These are phyloP conservation scores for Oostethus manadensis DNA, from an alignment of 2,113 vertebrate species.

Conservation along the genomic window DNA sequence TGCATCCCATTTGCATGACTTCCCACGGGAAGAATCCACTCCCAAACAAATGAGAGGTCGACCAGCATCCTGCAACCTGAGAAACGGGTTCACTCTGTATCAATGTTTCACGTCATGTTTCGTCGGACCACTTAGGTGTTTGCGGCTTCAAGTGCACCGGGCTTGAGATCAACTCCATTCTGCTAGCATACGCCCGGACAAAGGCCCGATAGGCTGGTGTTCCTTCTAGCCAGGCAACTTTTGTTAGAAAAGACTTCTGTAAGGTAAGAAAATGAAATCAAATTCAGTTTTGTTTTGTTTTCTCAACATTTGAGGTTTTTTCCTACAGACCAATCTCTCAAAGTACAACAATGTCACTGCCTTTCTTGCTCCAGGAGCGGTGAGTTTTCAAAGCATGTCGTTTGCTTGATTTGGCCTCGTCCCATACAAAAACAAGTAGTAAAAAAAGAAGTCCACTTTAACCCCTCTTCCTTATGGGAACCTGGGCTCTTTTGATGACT, in stretches of 20 bases:
- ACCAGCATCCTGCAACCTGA: too few relatives aligned
- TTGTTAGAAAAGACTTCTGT: conserved; percentile 74
- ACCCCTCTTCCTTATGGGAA: too few relatives aligned
- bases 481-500: too few relatives aligned
- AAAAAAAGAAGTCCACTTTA: too few relatives aligned
- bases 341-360: conserved; percentile 68
- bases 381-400: conserved; percentile 36
- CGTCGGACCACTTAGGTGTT: conserved; percentile 56
- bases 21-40: too few relatives aligned
- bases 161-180: conserved; percentile 74
- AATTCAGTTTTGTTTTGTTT: background rate
- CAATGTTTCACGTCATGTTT: background rate
- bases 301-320: background rate
- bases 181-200: conserved; percentile 58
- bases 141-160: conserved; percentile 73
- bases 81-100: too few relatives aligned
- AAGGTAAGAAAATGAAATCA: conserved; percentile 42
- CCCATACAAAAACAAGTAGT: too few relatives aligned
- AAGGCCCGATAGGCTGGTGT: conserved; percentile 60
- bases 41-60: too few relatives aligned
- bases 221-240: conserved; percentile 49
- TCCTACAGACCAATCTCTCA: conserved; percentile 67
- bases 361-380: conserved; percentile 72
- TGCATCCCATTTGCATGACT: too few relatives aligned
- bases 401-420: conserved; percentile 5